Conservation (phyloP, 2,113 vertebrate species). For the Carettochelys insculpta region DNA sequence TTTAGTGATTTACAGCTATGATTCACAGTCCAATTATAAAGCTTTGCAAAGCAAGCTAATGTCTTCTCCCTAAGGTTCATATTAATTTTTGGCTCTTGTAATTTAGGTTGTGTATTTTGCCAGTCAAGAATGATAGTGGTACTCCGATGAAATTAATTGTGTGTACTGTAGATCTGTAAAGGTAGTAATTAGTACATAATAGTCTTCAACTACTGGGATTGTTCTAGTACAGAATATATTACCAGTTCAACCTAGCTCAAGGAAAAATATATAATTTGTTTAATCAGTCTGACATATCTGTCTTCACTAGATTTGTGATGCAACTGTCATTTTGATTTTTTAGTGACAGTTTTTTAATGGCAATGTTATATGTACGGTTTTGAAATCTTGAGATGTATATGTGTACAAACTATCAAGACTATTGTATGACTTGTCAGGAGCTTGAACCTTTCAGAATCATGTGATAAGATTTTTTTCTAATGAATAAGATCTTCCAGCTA, state of each 20-base stretch:
- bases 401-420: not conserved
- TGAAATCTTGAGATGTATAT: not conserved
- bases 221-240: constrained; percentile 60
- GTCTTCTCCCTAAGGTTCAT: constrained; percentile 60
- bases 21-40: constrained; percentile 60
- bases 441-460: not conserved
- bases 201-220: constrained; percentile 69
- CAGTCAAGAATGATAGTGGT: constrained; percentile 67
- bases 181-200: constrained; percentile 74
- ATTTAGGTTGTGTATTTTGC: constrained; percentile 72
- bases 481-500: not conserved
- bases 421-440: not conserved
- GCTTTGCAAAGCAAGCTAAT: constrained; percentile 59
- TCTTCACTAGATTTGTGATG: constrained; percentile 16
- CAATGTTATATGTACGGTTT: not conserved
- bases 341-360: not conserved
- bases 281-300: not conserved
- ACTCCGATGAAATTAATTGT: constrained; percentile 73
- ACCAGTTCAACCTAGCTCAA: constrained; percentile 39
- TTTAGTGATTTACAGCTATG: constrained; percentile 15
- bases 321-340: not conserved
- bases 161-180: constrained; percentile 71
- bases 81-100: constrained; percentile 69
- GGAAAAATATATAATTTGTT: not conserved
- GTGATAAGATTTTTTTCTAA: not conserved